A percentile compares a stretch with the other conserved stretches of the same genome.
Conservation (phyloP, 2,797 vertebrate species). For the Xerus rutilus region DNA sequence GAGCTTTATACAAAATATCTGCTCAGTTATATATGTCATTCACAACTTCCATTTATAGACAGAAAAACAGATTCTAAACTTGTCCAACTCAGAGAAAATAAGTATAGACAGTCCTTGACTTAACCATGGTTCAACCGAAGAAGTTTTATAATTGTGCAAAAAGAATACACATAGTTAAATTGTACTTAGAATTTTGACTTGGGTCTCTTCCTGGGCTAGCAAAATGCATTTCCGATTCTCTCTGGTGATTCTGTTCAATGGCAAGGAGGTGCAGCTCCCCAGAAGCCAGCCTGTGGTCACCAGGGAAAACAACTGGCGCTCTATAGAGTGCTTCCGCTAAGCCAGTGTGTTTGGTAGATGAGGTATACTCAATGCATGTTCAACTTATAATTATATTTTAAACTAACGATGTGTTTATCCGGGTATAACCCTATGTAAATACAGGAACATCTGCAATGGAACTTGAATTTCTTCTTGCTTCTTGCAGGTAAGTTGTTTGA, state of each 20-base stretch:
- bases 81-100: not conserved
- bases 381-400: not conserved
- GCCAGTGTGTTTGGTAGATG: not conserved
- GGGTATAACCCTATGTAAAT: not conserved
- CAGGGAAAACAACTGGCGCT: not conserved
- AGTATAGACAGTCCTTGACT: not conserved
- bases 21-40: not conserved
- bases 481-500: not conserved
- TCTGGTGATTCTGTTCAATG: not conserved
- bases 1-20: not conserved
- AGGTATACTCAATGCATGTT: not conserved
- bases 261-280: too few relatives aligned
- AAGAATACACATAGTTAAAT: too few relatives aligned
- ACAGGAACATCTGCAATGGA: not conserved
- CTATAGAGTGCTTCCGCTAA: rapidly evolving
- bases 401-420: not conserved
- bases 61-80: not conserved
- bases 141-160: not conserved
- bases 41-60: not conserved
- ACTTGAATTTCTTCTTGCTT: not conserved
- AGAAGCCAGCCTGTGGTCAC: not conserved
- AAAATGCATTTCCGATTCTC: not conserved
- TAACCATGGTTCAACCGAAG: too few relatives aligned
- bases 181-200: not conserved
- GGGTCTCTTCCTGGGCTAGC: not conserved